Base-by-base conservation (phyloP, 2,113 vertebrate genomes). In the Trichechus manatus region DNA sequence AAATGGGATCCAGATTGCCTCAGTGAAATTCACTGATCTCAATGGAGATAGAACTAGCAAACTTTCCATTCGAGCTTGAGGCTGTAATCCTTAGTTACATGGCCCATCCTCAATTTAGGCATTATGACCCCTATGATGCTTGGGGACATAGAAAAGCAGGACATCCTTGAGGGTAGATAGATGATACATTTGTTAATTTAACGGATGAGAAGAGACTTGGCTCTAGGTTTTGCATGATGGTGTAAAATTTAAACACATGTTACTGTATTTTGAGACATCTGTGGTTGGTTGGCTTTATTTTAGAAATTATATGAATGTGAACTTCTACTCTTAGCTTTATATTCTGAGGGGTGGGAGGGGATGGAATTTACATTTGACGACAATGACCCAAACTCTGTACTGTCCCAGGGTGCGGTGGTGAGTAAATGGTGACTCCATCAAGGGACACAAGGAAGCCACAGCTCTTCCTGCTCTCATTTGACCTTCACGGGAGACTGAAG, bases 241-340 rank as follows among this genome's bases (percentile, higher is more conserved):
- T 11, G 7, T 81, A 81, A 87, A 89, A 66, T 7, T 15, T 39
- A 31, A 80, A 61, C 5, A 39, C 3, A 9, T 68, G 8, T 72
- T 50, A 75, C 3, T 85, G 36, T 22, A 31, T 94, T 75, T 91
- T 44, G 61, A 87, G 63, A 66, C 78, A 10, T 5, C 13, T 68
- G 44, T 47, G 23, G 78, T 63, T 53, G 31, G 14, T 10, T 56
- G 47, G 27, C 74, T 95, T 66, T 64, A 31, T 89, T 79, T 96
- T 23, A 89, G 29, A 75, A 44, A 66, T 44, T 17, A 5, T 2
- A 17, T 56, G 36, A 50, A 25, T 22, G 22, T 36, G 59, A 92
- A 87, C 4, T 29, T 93, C 6, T 2, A 47, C 31, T 87, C 44
- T 86, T 44, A 50, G 36, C 70, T 92, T 89, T 79, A 15, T n/a